Conservation (phyloP, 2,113 vertebrate genomes). For the Zootoca vivipara region DNA sequence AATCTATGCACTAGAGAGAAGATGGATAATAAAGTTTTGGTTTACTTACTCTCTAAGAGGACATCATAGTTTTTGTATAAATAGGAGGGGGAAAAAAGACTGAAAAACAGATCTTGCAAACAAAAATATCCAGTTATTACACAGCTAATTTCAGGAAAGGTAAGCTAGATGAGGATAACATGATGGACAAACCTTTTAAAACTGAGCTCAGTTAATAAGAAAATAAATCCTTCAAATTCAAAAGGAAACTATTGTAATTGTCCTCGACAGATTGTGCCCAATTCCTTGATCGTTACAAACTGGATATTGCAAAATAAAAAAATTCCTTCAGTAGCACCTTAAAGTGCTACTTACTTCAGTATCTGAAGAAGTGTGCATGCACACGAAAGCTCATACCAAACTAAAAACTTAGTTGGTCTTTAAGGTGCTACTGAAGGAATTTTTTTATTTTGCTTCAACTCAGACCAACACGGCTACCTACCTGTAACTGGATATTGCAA, state of each 20-base stretch:
- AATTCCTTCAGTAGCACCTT: too few relatives aligned
- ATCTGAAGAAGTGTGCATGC: too few relatives aligned
- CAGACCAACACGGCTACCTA: too few relatives aligned
- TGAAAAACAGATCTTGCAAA: not conserved
- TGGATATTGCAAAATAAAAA: too few relatives aligned
- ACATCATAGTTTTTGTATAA: slow-evolving; percentile 75
- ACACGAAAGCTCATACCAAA: too few relatives aligned
- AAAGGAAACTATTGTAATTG: not conserved
- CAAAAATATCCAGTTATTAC: not conserved
- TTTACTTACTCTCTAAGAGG: slow-evolving; percentile 83
- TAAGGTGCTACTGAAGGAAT: too few relatives aligned
- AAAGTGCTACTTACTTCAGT: too few relatives aligned
- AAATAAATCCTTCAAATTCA: not conserved
- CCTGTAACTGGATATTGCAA: too few relatives aligned
- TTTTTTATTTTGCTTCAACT: too few relatives aligned
- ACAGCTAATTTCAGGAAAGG: not conserved
- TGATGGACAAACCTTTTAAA: not conserved
- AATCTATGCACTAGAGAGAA: slow-evolving; percentile 27
- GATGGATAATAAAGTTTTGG: slow-evolving; percentile 40
- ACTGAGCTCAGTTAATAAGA: not conserved
- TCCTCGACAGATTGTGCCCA: not conserved
- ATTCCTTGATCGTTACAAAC: too few relatives aligned
- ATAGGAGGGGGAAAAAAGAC: slow-evolving; percentile 53
- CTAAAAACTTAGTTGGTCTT: too few relatives aligned
- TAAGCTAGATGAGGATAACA: not conserved